phyloP scores from a whole-genome alignment of 2,113 vertebrate genomes.

The Zosterops borbonicus region DNA sequence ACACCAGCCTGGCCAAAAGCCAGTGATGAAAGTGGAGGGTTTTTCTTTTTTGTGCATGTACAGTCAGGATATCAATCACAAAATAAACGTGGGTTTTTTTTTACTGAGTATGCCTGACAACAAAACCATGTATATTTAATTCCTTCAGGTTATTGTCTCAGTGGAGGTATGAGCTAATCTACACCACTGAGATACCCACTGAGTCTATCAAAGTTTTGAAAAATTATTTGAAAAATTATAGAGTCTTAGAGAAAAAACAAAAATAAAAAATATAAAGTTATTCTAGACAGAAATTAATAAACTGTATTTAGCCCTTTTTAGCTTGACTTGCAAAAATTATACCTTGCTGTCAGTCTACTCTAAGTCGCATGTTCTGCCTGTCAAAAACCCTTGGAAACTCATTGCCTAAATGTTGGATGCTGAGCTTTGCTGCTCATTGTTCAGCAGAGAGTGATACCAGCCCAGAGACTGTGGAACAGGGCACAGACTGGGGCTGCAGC shows the following conservation, averaged over 20 bases:
- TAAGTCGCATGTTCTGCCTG: neutral
- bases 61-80: neutral
- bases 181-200: neutral
- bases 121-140: neutral
- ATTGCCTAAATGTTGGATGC: rapidly evolving
- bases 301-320: neutral
- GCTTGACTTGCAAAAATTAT: neutral
- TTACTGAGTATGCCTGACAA: neutral
- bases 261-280: neutral
- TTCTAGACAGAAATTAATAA: neutral
- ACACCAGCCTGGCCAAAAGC: neutral
- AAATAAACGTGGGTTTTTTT: neutral
- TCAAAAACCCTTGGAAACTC: neutral
- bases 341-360: neutral
- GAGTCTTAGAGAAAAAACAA: neutral
- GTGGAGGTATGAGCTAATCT: neutral
- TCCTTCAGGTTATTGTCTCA: neutral
- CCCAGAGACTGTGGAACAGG: neutral
- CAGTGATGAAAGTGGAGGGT: neutral
- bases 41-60: neutral
- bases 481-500: neutral
- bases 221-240: neutral
- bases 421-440: neutral
- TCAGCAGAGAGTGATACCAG: neutral
- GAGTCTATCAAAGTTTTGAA: neutral